A percentile compares a stretch with the other conserved stretches of the same genome.
These are phyloP conservation scores for Apodemia duryi DNA, from an alignment of 2,888 invertebrate species.

Conservation along the genomic window DNA sequence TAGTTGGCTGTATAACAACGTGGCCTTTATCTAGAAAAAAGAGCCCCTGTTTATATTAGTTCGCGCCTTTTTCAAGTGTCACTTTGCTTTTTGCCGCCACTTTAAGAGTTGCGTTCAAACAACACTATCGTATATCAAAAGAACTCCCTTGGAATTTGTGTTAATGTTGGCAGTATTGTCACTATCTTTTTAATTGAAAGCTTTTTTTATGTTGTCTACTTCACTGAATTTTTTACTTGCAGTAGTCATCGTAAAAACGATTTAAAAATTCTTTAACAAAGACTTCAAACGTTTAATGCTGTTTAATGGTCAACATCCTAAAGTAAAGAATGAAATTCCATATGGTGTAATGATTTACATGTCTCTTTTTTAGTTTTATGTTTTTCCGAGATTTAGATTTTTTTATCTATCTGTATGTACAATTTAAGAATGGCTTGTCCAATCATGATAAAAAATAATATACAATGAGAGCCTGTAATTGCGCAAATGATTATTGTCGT, in stretches of 20 bases:
- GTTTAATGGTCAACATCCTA: constrained; percentile 49
- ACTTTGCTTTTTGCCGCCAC: constrained; percentile 73
- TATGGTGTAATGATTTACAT: constrained; percentile 58
- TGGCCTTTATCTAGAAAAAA: constrained; percentile 54
- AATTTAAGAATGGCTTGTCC: too few relatives aligned
- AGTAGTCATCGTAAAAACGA: constrained; percentile 66
- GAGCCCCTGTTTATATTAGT: constrained; percentile 67
- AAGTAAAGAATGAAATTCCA: constrained; percentile 55
- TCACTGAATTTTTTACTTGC: constrained; percentile 45
- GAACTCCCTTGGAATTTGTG: constrained; percentile 50
- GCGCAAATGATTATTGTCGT: too few relatives aligned
- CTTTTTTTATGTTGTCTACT: constrained; percentile 60
- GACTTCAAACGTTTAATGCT: constrained; percentile 68
- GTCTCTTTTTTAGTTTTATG: constrained; percentile 66
- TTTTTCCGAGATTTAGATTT: constrained; percentile 34
- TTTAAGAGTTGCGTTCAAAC: constrained; percentile 52
- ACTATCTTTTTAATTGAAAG: constrained; percentile 70
- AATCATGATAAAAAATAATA: too few relatives aligned
- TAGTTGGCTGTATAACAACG: constrained; percentile 27
- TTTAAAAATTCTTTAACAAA: constrained; percentile 58
- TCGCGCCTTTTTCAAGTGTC: constrained; percentile 78
- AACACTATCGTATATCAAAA: constrained; percentile 77
- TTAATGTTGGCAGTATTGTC: constrained; percentile 70
- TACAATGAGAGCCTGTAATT: too few relatives aligned
- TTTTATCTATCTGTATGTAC: not conserved